Percentiles rank a stretch among this genome's conserved stretches.
Evolutionary conservation across 2,113 vertebrate species (phyloP).

Genomic region (Nothobranchius kuhntae): DNA sequence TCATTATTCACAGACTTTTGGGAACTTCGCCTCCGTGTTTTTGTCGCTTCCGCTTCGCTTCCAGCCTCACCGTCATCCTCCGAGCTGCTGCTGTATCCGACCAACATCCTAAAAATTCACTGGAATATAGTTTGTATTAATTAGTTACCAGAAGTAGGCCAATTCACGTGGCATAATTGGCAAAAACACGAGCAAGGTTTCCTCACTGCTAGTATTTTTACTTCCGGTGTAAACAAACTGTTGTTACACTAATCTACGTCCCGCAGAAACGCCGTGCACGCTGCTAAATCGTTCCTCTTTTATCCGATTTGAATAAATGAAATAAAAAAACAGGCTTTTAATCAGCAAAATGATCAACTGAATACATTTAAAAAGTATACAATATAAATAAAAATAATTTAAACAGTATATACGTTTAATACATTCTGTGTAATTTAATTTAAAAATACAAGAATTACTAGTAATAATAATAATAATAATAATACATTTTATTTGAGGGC

Average conservation of each 20-base stretch:
- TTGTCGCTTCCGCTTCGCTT: neutral
- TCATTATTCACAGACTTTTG: conserved; percentile 16
- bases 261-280: conserved; percentile 33
- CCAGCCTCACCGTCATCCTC: conserved; percentile 67
- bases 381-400: too few relatives aligned
- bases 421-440: too few relatives aligned
- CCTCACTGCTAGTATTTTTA: fast-evolving
- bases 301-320: too few relatives aligned
- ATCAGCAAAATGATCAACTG: too few relatives aligned
- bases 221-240: conserved; percentile 63
- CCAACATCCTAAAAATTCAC: conserved; percentile 62
- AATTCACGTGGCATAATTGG: too few relatives aligned
- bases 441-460: too few relatives aligned
- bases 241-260: conserved; percentile 14
- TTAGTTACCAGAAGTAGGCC: too few relatives aligned
- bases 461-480: too few relatives aligned
- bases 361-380: too few relatives aligned
- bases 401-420: too few relatives aligned
- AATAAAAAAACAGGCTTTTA: too few relatives aligned
- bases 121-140: neutral
- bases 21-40: neutral
- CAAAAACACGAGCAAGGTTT: neutral
- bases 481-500: too few relatives aligned
- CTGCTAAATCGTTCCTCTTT: conserved; percentile 24
- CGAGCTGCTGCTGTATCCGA: conserved; percentile 79